Conservation (phyloP, 2,113 vertebrate genomes). For the Phylloscopus trochilus region DNA sequence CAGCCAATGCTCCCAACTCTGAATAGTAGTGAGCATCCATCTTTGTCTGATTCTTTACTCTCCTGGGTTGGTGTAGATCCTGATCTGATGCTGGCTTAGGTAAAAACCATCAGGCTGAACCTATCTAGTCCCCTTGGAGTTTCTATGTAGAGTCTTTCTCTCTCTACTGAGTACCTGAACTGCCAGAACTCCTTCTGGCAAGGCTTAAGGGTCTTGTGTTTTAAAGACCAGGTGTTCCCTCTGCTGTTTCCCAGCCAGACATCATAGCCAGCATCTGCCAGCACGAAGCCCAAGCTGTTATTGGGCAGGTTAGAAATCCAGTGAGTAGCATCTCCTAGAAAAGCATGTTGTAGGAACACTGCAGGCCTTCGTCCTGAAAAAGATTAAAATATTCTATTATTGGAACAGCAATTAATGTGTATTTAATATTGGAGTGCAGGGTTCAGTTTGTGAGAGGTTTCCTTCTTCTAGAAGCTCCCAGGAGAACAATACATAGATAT, state of each 20-base stretch:
- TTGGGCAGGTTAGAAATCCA: slow-evolving; percentile 90
- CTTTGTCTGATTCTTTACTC: not conserved
- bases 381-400: slow-evolving; percentile 10
- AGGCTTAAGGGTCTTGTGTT: slow-evolving; percentile 76
- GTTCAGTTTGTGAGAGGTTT: not conserved
- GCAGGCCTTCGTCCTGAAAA: slow-evolving; percentile 76
- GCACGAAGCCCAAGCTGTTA: slow-evolving; percentile 86
- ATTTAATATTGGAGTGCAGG: not conserved
- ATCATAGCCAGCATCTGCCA: slow-evolving; percentile 89
- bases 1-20: not conserved
- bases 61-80: not conserved
- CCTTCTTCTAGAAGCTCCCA: not conserved
- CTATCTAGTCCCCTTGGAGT: slow-evolving; percentile 61
- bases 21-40: not conserved
- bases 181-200: slow-evolving; percentile 85
- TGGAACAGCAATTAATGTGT: not conserved
- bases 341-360: slow-evolving; percentile 89
- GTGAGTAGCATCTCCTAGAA: slow-evolving; percentile 90
- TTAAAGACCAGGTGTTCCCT: slow-evolving; percentile 91
- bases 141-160: not conserved
- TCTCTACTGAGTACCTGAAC: slow-evolving; percentile 81
- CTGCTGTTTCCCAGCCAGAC: slow-evolving; percentile 95
- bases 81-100: not conserved
- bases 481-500: not conserved
- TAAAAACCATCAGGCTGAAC: slow-evolving; percentile 67